Evolutionary conservation across 2,113 vertebrate species (phyloP).

Genomic region (Corythornis vintsioides): DNA sequence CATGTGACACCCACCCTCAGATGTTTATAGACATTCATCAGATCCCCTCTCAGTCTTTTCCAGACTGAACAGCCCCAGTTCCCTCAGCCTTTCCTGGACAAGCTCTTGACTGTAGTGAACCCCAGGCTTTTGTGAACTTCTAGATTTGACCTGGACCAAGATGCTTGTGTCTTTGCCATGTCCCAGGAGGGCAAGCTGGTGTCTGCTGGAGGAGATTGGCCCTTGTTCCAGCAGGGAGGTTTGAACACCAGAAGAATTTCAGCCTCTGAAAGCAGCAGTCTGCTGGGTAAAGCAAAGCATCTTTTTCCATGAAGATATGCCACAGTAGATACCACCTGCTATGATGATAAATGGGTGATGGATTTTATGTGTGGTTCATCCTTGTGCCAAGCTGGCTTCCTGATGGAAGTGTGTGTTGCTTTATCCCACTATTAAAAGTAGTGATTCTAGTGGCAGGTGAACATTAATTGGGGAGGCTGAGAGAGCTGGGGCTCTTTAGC

Average conservation of each 20-base stretch:
- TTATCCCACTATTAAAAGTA: not conserved
- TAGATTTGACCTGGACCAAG: not conserved
- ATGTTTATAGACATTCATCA: no score
- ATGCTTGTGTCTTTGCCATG: not conserved
- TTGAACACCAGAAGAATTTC: not conserved
- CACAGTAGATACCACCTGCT: not conserved
- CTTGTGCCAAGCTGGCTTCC: not conserved
- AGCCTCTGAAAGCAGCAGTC: not conserved
- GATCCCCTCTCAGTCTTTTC: no score
- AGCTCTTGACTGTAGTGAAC: not conserved
- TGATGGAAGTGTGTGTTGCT: not conserved
- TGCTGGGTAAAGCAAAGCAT: not conserved
- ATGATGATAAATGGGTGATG: not conserved
- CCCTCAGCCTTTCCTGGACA: not conserved
- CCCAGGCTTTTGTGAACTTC: not conserved
- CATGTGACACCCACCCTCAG: no score
- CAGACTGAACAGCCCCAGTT: no score
- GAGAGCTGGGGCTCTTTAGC: no score
- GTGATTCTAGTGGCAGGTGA: not conserved
- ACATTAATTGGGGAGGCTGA: not conserved
- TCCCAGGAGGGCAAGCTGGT: accelerated
- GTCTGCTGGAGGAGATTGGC: not conserved
- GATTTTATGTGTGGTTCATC: no score
- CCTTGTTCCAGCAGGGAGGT: not conserved
- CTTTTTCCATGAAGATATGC: not conserved